Evolutionary conservation across 2,797 vertebrate species (phyloP).

Genomic region (Hippocampus kuda): DNA sequence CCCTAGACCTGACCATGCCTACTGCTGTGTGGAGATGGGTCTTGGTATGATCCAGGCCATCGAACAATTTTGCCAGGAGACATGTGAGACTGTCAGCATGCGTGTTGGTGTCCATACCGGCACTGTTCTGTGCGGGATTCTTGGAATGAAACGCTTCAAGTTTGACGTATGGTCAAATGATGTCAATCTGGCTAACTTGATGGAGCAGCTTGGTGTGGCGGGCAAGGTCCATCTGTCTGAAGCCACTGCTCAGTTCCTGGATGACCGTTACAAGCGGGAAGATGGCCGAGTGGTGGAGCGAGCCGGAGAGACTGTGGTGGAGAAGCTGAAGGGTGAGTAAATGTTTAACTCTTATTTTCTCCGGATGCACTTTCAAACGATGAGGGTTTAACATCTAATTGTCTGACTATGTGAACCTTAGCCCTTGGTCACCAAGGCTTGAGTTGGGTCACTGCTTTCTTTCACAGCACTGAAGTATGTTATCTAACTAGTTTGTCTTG

Average conservation of each 20-base stretch:
- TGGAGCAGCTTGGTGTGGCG: constrained; percentile 93
- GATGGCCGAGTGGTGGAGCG: constrained; percentile 83
- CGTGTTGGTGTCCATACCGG: constrained; percentile 92
- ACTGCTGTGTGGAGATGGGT: constrained; percentile 97
- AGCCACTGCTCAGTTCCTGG: constrained; percentile 83
- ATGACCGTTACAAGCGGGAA: constrained; percentile 87
- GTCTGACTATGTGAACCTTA: constrained; percentile 12
- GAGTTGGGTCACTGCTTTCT: constrained; percentile 26
- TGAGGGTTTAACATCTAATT: constrained; percentile 6
- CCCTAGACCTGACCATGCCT: constrained; percentile 83
- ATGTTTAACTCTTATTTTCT: neutral
- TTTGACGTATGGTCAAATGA: constrained; percentile 98
- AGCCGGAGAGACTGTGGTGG: constrained; percentile 80
- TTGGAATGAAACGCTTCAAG: constrained; percentile 95
- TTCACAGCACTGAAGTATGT: constrained; percentile 33
- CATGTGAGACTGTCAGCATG: constrained; percentile 91
- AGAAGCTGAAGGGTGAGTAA: constrained; percentile 88
- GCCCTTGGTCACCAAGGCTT: constrained; percentile 18
- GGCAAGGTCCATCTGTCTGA: constrained; percentile 96
- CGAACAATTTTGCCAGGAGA: constrained; percentile 95
- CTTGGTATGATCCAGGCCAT: constrained; percentile 97
- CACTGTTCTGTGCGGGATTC: constrained; percentile 89
- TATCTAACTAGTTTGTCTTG: constrained; percentile 44
- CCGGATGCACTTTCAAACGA: neutral
- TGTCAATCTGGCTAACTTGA: constrained; percentile 92